phyloP scores from a whole-genome alignment of 2,888 invertebrate species.

The Scaptomyza polygonia region DNA sequence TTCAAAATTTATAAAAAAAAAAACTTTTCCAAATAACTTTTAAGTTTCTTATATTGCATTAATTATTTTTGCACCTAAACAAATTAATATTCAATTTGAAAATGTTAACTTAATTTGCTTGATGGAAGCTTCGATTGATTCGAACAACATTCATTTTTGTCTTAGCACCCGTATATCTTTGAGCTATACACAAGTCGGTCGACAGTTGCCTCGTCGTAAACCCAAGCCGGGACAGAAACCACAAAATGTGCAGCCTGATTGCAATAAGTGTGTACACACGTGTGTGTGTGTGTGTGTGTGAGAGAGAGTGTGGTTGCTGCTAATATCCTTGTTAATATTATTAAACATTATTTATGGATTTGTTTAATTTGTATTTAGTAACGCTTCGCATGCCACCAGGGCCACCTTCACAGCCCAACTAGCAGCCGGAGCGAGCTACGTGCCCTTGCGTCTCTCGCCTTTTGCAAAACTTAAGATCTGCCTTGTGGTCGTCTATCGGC shows the following conservation, averaged over 20 bases:
- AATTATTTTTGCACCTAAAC: too few relatives aligned
- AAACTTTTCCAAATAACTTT: too few relatives aligned
- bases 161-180: constrained; percentile 42
- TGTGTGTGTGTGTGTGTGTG: constrained; percentile 17
- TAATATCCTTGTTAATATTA: constrained; percentile 84
- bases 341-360: constrained; percentile 84
- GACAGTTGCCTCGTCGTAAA: constrained; percentile 32
- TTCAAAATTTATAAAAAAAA: too few relatives aligned
- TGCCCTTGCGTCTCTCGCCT: constrained; percentile 31
- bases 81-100: too few relatives aligned
- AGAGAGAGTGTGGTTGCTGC: constrained; percentile 58
- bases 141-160: constrained; percentile 10
- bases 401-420: constrained; percentile 20
- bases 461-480: constrained; percentile 70
- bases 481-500: constrained; percentile 64
- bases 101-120: too few relatives aligned
- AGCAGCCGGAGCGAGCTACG: constrained; percentile 23
- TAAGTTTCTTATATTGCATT: neutral
- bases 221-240: constrained; percentile 17
- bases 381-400: constrained; percentile 54
- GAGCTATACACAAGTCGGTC: constrained; percentile 9
- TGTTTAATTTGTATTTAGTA: constrained; percentile 84
- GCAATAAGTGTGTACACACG: constrained; percentile 56
- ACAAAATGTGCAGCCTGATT: constrained; percentile 59
- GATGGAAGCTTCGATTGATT: constrained; percentile 25